A percentile compares a stretch with the other conserved stretches of the same genome.
These are phyloP conservation scores for Lydus trimaculatus DNA, from an alignment of 2,888 invertebrate genomes.

Conservation along the genomic window DNA sequence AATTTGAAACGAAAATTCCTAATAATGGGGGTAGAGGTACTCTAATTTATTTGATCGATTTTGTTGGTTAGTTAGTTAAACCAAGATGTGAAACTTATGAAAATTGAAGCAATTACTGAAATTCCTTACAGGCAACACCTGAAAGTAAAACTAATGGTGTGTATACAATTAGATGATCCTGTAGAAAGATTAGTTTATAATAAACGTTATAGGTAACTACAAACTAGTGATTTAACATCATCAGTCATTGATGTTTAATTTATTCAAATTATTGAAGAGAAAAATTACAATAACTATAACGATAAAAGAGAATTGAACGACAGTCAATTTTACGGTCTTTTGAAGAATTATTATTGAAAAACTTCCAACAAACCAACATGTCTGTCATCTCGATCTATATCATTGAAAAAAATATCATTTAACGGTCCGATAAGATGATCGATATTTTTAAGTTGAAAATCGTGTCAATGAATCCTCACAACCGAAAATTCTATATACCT, in stretches of 20 bases:
- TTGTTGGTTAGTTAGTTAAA: neutral
- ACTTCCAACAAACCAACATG: neutral
- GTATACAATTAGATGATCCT: constrained; percentile 5
- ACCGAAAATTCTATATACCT: neutral
- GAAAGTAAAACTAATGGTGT: constrained; percentile 3
- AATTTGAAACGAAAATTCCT: neutral
- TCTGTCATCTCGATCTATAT: too few relatives aligned
- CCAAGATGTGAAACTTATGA: neutral
- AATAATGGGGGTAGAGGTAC: too few relatives aligned
- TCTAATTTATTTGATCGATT: neutral
- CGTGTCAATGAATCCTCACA: neutral
- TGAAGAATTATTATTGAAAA: neutral
- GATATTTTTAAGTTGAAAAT: constrained; percentile 9
- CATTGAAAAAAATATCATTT: neutral
- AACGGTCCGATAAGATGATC: neutral
- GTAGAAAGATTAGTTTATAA: constrained; percentile 8
- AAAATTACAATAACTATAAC: neutral
- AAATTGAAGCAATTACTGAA: constrained; percentile 2
- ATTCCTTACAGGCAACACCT: constrained; percentile 5
- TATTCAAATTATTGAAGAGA: constrained; percentile 7
- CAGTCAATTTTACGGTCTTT: neutral
- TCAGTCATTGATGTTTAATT: constrained; percentile 6
- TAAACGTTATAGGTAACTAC: neutral
- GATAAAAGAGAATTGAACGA: too few relatives aligned
- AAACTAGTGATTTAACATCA: constrained; percentile 14